Evolutionary conservation across 2,797 vertebrate genomes (phyloP).

Genomic region (Ciconia nigra): DNA sequence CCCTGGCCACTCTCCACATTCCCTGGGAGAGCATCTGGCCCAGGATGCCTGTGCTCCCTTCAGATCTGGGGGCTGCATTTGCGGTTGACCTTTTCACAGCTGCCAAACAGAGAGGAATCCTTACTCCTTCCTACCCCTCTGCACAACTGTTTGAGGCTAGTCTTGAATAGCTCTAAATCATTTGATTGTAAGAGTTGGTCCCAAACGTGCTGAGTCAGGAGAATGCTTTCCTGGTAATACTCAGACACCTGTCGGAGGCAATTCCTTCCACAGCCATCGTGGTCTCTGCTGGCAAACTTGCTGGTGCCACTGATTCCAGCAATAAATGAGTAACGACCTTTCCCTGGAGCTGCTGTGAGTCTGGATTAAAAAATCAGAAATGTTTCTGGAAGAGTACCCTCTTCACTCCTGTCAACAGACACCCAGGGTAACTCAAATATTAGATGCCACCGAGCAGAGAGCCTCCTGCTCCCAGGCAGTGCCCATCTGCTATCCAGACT

Average conservation of each 20-base stretch:
- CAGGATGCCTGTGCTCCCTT: background rate
- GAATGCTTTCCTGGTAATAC: slow-evolving; percentile 1
- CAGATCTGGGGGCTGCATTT: background rate
- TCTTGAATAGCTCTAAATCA: slow-evolving; percentile 18
- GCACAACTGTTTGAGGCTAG: slow-evolving; percentile 13
- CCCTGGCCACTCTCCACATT: slow-evolving; percentile 30
- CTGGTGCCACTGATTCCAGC: background rate
- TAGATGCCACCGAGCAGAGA: background rate
- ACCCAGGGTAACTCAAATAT: background rate
- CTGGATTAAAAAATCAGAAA: background rate
- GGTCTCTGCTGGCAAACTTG: background rate
- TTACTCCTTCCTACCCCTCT: slow-evolving; percentile 4
- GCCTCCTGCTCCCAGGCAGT: background rate
- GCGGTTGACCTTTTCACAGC: slow-evolving; percentile 27
- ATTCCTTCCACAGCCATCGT: background rate
- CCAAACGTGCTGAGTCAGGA: slow-evolving; percentile 4
- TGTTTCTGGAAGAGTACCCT: background rate
- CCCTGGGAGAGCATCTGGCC: background rate
- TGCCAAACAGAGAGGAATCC: slow-evolving; percentile 17
- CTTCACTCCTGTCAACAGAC: background rate
- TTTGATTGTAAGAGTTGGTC: slow-evolving; percentile 6
- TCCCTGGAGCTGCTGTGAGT: background rate
- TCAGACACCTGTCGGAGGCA: slow-evolving; percentile 43
- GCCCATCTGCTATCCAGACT: background rate
- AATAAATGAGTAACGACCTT: background rate